phyloP scores from a whole-genome alignment of 2,888 invertebrate genomes.

The Scaptodrosophila latifasciaeformis region DNA sequence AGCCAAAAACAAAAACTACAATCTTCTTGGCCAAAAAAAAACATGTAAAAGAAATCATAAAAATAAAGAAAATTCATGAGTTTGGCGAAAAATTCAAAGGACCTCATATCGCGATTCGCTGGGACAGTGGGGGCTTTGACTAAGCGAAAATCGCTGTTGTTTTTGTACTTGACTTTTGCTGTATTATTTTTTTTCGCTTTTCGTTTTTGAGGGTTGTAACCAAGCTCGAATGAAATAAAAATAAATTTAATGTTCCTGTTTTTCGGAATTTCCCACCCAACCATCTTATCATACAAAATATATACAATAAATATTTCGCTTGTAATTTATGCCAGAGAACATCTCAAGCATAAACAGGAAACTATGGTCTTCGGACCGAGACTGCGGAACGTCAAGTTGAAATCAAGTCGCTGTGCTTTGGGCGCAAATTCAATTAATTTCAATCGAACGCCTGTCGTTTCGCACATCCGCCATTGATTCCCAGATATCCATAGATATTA shows the following conservation, averaged over 20 bases:
- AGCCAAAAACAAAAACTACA: constrained; percentile 58
- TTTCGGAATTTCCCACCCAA: constrained; percentile 39
- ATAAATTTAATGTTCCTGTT: constrained; percentile 71
- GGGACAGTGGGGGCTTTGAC: constrained; percentile 29
- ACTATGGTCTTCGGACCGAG: constrained; percentile 18
- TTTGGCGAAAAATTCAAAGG: constrained; percentile 56
- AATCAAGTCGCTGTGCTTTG: constrained; percentile 48
- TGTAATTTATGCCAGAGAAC: constrained; percentile 65
- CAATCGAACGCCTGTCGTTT: constrained; percentile 75
- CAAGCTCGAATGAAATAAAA: constrained; percentile 53
- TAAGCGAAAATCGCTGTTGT: constrained; percentile 41
- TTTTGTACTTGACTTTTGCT: constrained; percentile 22
- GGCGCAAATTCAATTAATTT: constrained; percentile 74
- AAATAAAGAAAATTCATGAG: constrained; percentile 70
- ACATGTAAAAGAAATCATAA: constrained; percentile 64
- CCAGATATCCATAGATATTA: constrained; percentile 42
- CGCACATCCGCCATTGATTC: constrained; percentile 63
- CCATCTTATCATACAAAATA: constrained; percentile 35
- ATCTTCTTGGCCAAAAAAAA: constrained; percentile 36
- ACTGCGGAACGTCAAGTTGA: constrained; percentile 25
- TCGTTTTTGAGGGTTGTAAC: constrained; percentile 50
- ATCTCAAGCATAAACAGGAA: constrained; percentile 65
- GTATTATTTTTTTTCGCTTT: too few species aligned
- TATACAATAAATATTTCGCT: constrained; percentile 23
- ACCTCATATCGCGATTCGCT: constrained; percentile 54